These are phyloP conservation scores for Macropodus opercularis DNA, from an alignment of 2,797 vertebrate genomes.

Conservation along the genomic window DNA sequence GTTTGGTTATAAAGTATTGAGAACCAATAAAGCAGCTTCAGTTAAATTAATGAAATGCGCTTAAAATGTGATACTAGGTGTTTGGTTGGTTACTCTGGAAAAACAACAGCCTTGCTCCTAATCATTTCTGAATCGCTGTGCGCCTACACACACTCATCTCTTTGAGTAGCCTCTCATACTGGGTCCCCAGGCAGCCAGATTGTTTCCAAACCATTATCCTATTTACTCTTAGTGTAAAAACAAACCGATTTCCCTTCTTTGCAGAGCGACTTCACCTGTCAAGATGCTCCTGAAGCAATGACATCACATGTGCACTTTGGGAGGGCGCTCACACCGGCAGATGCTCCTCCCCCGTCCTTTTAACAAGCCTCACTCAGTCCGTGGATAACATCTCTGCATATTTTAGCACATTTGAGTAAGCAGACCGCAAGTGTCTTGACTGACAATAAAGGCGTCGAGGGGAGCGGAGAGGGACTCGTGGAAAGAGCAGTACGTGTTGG, in stretches of 20 bases:
- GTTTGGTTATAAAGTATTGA: not conserved
- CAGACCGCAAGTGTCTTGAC: slow-evolving; percentile 24
- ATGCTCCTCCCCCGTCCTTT: slow-evolving; percentile 27
- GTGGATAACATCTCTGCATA: slow-evolving; percentile 45
- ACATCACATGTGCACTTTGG: slow-evolving; percentile 22
- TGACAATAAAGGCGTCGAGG: slow-evolving; percentile 40
- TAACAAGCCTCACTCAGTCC: slow-evolving; percentile 33
- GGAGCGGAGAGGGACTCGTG: slow-evolving; percentile 10
- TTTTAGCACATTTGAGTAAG: slow-evolving; percentile 32
- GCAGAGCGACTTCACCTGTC: slow-evolving; percentile 31
- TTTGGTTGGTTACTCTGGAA: not conserved
- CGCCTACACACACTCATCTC: not conserved
- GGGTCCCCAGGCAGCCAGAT: slow-evolving; percentile 6
- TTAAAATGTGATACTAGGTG: not conserved
- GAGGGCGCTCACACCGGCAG: slow-evolving; percentile 8
- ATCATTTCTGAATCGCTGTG: slow-evolving; percentile 2
- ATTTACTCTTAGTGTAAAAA: slow-evolving; percentile 36
- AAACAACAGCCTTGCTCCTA: not conserved
- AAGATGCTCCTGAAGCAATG: slow-evolving; percentile 34
- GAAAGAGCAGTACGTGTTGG: slow-evolving; percentile 21
- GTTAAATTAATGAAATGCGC: not conserved
- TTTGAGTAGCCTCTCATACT: not conserved
- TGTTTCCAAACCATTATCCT: slow-evolving; percentile 22
- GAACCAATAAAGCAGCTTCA: not conserved
- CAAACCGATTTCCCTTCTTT: slow-evolving; percentile 38